Evolutionary conservation across 2,888 invertebrate species (phyloP), one percentile per base, ranked within the genome.

Genomic region (Limnephilus auricula): DNA sequence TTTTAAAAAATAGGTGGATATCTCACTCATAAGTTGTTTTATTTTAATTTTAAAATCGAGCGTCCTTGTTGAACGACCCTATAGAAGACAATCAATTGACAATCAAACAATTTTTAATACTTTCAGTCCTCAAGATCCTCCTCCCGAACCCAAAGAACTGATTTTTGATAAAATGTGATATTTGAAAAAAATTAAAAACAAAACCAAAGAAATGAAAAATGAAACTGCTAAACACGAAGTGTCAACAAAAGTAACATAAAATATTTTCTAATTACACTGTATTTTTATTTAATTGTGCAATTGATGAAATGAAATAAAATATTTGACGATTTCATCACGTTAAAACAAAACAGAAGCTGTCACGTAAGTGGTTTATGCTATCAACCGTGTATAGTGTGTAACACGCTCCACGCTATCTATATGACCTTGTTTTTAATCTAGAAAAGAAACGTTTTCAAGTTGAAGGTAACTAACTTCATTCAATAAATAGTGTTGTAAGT

Each of bases 391-490:
- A n/a, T n/a, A 65, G 6, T 65, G 65, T n/a, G 25, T 25, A 4
- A 65, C 25, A 9, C 25, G n/a, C n/a, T 65, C 65, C 65, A 25
- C 65, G 65, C 25, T 65, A 65, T 65, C 65, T 18, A 65, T 25
- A 65, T 88, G 37, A 79, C 87, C 87, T 88, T 30, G 87, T 12
- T 25, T 78, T 32, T 65, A 87, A 87, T 65, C 87, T 87, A 86
- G n/a, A 30, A 50, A 65, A 45, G 37, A 50, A 10, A 87, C 34
- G 31, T 50, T 45, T 88, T 88, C 87, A 88, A 88, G 87, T 88
- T 88, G 87, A 88, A 88, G 87, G 78, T 88, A 88, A 88, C 32
- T 88, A 88, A 88, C 32, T 88, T 78, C 87, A 78, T 88, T 88
- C 87, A 88, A 25, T 88, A 32, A 34, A 32, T 79, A 65, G 65